These are phyloP conservation scores for Hydrolagus affinis DNA, from an alignment of 2,113 vertebrate genomes.

Conservation along the genomic window DNA sequence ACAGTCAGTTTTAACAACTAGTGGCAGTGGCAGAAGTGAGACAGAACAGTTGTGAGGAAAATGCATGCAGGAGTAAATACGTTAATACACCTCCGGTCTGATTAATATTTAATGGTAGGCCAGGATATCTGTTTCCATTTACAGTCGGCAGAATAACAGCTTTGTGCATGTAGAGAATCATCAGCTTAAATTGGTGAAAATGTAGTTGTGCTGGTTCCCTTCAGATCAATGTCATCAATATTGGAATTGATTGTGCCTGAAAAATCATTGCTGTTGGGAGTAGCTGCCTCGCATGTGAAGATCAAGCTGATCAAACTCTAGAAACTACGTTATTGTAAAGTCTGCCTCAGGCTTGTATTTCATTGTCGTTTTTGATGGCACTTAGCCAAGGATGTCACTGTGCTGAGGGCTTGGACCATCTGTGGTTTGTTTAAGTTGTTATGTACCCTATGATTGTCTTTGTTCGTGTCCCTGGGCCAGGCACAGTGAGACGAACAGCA, in stretches of 20 bases:
- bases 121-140: not conserved
- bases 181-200: no score
- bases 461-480: not conserved
- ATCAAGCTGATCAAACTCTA: not conserved
- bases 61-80: no score
- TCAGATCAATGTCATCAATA: not conserved
- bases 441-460: not conserved
- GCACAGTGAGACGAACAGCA: not conserved
- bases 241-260: not conserved
- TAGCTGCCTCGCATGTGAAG: not conserved
- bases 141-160: not conserved
- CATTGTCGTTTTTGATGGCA: not conserved
- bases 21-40: not conserved
- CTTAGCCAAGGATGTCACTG: not conserved
- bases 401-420: not conserved
- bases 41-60: no score
- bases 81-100: not conserved
- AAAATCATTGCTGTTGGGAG: not conserved
- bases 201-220: not conserved
- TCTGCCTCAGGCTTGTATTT: not conserved
- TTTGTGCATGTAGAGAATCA: no score
- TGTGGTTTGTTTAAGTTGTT: not conserved
- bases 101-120: conserved; percentile 1
- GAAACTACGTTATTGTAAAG: not conserved
- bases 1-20: not conserved